These are phyloP conservation scores for Rotaria macrura DNA, from an alignment of 2,888 invertebrate species.

Conservation along the genomic window DNA sequence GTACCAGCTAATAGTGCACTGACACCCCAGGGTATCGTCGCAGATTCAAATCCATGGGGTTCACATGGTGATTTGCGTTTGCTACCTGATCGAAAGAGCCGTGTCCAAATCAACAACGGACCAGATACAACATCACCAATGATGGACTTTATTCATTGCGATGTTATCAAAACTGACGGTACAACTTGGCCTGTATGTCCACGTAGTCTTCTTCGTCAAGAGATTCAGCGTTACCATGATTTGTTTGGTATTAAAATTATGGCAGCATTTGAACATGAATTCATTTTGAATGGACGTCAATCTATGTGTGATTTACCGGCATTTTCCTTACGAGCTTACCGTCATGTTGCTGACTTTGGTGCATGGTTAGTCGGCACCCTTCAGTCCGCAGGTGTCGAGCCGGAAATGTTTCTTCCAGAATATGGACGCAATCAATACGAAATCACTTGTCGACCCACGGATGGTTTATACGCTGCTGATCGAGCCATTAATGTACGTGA, in stretches of 20 bases:
- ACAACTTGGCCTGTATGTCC: background rate
- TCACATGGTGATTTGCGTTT: background rate
- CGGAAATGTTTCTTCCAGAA: background rate
- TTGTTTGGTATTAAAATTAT: background rate
- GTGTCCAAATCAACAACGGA: background rate
- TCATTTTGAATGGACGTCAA: background rate
- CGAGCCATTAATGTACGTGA: background rate
- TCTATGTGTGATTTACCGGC: background rate
- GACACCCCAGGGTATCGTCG: background rate
- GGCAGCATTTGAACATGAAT: background rate
- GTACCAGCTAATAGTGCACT: background rate
- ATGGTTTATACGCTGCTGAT: background rate
- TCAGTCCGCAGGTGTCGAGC: background rate
- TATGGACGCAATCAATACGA: background rate
- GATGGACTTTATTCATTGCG: background rate
- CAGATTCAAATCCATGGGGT: background rate
- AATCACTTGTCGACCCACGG: background rate
- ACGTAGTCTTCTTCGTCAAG: background rate
- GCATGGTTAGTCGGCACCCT: background rate
- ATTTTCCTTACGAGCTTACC: background rate
- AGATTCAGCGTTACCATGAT: background rate
- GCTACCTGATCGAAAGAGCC: background rate
- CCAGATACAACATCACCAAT: background rate
- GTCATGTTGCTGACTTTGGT: background rate
- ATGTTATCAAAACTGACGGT: background rate